A percentile compares a stretch with the other conserved stretches of the same genome.
Conservation (phyloP, 2,888 invertebrate genomes). For the Mycalesis mineus region DNA sequence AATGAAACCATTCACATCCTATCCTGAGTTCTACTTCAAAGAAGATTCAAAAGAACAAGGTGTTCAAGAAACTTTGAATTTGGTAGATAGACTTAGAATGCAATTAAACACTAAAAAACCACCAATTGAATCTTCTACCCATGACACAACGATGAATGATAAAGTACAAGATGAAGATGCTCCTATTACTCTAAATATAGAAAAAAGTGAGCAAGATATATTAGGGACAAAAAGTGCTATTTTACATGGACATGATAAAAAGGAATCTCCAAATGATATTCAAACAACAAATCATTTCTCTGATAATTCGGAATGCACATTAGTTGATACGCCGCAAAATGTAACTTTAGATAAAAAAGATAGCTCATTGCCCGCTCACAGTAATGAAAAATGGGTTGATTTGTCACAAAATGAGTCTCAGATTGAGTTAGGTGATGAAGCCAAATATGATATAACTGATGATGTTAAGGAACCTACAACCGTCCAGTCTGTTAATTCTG, state of each 20-base stretch:
- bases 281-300: conserved; percentile 41
- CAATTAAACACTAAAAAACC: conserved; percentile 83
- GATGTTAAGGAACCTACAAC: conserved; percentile 53
- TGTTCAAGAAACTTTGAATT: conserved; percentile 88
- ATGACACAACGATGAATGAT: conserved; percentile 47
- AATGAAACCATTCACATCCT: conserved; percentile 82
- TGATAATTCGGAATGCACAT: conserved; percentile 30
- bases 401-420: conserved; percentile 42
- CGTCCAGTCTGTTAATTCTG: conserved; percentile 49
- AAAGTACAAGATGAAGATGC: conserved; percentile 46
- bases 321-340: conserved; percentile 37
- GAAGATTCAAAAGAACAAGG: conserved; percentile 89
- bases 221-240: conserved; percentile 35
- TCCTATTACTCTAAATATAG: conserved; percentile 36
- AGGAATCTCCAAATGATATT: conserved; percentile 36
- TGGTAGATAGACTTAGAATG: conserved; percentile 89
- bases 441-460: conserved; percentile 52
- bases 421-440: conserved; percentile 40
- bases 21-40: conserved; percentile 82
- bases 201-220: conserved; percentile 46
- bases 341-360: conserved; percentile 37
- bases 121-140: conserved; percentile 64
- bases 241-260: conserved; percentile 36
- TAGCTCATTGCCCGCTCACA: conserved; percentile 34
- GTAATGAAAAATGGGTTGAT: conserved; percentile 54